Base-by-base conservation (phyloP, 2,113 vertebrate genomes). In the Bostrychus sinensis region DNA sequence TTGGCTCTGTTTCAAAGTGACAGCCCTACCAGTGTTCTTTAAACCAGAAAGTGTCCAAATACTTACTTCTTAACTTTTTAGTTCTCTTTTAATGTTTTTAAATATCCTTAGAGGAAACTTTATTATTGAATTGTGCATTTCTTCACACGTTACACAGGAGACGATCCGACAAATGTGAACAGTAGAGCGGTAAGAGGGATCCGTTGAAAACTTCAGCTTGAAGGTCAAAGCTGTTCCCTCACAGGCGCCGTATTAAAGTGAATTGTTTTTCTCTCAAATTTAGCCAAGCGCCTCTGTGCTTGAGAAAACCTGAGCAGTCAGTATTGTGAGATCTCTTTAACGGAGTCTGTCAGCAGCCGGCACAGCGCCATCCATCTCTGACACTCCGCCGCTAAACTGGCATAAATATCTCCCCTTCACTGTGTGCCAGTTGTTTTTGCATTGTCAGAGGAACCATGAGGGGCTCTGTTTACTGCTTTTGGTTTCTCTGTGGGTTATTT, bases 391-490 rank as follows among this genome's bases (percentile, higher is more conserved):
- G 41, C 86, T 85, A 81, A 87, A 81, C 86, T 74, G 75, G 81
- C 78, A 83, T 84, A 78, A 87, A 86, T 80, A 87, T 78, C 85
- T 82, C 73, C 80, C 72, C 67, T 62, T 77, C 73, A 69, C 64
- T 46, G 70, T 68, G 63, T 66, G 65, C 66, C 82, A 82, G 74
- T 81, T 86, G 78, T 82, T 78, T 70, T 63, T 78, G 76, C 75
- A 59, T 51, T 67, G 71, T 83, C 84, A 81, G 63, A 80, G 56
- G 81, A 82, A 70, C 56, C 26, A 68, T 8, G 4, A n/a, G n/a
- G 36, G 48, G 57, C 38, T 71, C 48, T 42, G 7, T 57, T 62
- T 68, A 64, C 57, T 64, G 41, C 73, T 85, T 58, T 61, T 16
- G 65, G 60, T 46, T 37, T 63, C 7, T 56, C 62, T 68, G 56